Base-by-base conservation (phyloP, 2,113 vertebrate genomes). In the Anseranas semipalmata region DNA sequence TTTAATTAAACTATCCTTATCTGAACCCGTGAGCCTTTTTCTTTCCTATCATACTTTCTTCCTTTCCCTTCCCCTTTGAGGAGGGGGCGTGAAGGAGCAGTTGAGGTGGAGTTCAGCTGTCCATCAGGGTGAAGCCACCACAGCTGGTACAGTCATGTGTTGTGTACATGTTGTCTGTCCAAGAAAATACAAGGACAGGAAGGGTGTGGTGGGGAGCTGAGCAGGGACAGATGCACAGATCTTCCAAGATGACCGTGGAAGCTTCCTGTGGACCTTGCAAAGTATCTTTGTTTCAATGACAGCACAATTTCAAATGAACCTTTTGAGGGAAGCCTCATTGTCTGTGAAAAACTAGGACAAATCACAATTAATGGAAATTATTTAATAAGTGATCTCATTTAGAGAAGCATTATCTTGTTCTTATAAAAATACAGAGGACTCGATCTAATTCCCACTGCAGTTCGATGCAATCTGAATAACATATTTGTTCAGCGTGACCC, bases 311-410 rank as follows among this genome's bases (percentile, higher is more conserved):
- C 45, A 86, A 92, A 70, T 10, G 1, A 92, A 56, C 20, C 9
- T 14, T 94, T 66, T 28, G 10, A 78, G 43, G 9, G 33, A 39
- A 92, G 77, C 24, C n/a, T 75, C 15, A 19, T 15, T 16, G 32
- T 58, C 50, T 55, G 37, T 20, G 15, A 58, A 67, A 90, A 92
- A 59, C 9, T 9, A 81, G 37, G 32, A 14, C 16, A 93, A 94
- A 94, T 43, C 7, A 68, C 90, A 95, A 86, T 24, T 21, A 87
- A 68, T 28, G 24, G 52, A 81, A 85, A 95, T 78, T 68, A 81
- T 84, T 95, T 86, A 7, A 18, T 21, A 77, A 81, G 65, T 56
- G 1, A 75, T 39, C 37, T 81, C 8, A 35, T 77, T 86, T 77
- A 77, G 90, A 84, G 6, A 81, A 95, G 73, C 28, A 53, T 13